Evolutionary conservation across 2,888 invertebrate species (phyloP), one percentile per base, ranked within the genome.

Genomic region (Trichogramma evanescens): DNA sequence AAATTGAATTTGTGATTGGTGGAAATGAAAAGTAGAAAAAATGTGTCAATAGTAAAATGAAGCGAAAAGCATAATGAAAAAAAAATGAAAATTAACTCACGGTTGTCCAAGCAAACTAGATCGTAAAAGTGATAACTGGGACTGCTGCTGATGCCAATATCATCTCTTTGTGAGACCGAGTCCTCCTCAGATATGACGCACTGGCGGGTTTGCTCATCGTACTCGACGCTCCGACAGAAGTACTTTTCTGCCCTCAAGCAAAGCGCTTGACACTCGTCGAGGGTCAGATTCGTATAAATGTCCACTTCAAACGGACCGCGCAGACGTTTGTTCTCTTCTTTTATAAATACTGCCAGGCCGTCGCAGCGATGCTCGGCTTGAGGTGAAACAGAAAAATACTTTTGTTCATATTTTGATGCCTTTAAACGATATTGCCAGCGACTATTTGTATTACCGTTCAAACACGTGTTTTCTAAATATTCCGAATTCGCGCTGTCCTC

Each of bases 161-260:
- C 92, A 74, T 93, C 91, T 73, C 91, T 91, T 75, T 92, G 91
- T 0, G 92, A 93, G 48, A 91, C 87, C 0, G 93, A 93, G 74
- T 94, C 93, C 79, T 94, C 94, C 78, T 93, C 93, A 1, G 92
- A 93, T 49, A 94, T 82, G n/a, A 91, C 89, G 71, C 94, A 94
- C 70, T 89, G 88, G 58, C 89, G 86, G 4, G 89, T 89, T 82
- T 89, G 88, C 67, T 91, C 91, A 71, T 94, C 93, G 72, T 90
- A 93, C 74, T 93, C 92, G 50, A 94, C 88, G 3, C 93, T 93
- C 42, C 93, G 88, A 73, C 93, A 93, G 71, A 92, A 91, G 75
- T 90, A 93, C 84, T 91, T 92, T 76, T 93, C 92, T 9, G 92
- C 91, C 61, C 90, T 82, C 49, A 93, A 84, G 74, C 93, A 93